A percentile compares a stretch with the other conserved stretches of the same genome.
These are phyloP conservation scores for Avahi laniger DNA, from an alignment of 2,797 vertebrate species.

Conservation along the genomic window DNA sequence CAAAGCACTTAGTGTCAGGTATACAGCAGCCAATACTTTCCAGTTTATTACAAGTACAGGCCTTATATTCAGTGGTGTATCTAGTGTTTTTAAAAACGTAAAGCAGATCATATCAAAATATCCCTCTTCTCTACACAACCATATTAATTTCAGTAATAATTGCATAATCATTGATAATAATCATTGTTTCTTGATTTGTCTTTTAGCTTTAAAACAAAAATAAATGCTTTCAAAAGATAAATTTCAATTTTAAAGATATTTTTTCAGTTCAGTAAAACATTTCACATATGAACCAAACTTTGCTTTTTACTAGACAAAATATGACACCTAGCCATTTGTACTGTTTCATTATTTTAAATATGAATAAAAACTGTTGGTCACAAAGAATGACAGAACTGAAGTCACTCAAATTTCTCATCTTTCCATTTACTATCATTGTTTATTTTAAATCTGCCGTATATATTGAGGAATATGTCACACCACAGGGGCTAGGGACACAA, in stretches of 20 bases:
- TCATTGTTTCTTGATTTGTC: not conserved
- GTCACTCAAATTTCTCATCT: conserved; percentile 14
- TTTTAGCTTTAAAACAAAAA: not conserved
- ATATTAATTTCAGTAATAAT: not conserved
- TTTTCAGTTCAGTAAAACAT: not conserved
- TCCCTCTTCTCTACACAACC: not conserved
- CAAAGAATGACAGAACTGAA: not conserved
- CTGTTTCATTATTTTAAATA: not conserved
- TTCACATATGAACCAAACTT: not conserved
- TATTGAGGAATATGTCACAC: not conserved
- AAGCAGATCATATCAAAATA: not conserved
- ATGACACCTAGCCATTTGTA: not conserved
- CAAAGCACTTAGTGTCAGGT: not conserved
- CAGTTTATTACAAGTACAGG: not conserved
- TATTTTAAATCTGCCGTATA: not conserved
- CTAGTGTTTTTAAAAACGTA: not conserved
- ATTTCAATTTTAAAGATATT: not conserved
- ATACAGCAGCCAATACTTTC: not conserved
- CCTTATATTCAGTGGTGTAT: not conserved
- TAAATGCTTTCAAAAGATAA: not conserved
- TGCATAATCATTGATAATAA: not conserved
- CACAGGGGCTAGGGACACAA: not conserved
- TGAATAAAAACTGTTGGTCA: not conserved
- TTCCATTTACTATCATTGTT: not conserved
- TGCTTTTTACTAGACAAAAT: conserved; percentile 9